Evolutionary conservation across 1,140 invertebrate species (phyloP), one percentile per base, ranked within the genome.

Genomic region (Microplitis mediator): DNA sequence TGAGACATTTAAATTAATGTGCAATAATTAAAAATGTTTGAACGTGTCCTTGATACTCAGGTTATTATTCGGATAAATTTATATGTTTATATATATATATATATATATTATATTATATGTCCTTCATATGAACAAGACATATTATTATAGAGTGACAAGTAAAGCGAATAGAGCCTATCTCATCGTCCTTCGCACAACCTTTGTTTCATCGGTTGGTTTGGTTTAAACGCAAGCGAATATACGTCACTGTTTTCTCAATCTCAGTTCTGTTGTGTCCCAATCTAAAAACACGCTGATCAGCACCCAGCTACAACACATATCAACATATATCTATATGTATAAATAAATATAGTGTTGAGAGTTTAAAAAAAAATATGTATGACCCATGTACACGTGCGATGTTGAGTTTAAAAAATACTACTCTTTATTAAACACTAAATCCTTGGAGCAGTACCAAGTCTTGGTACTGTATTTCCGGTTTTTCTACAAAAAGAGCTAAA

Each of bases 131-230:
- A 54, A n/a, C 52, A 16, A 54, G 6, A 54, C 11, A 14, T 6
- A 13, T 45, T 5, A 31, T 56, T 61, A 50, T 61, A 56, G 54
- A 50, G 52, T 65, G 16, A 62, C 11, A 23, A 61, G 11, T 54
- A 32, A 35, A 52, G 32, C 11, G 23, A 62, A 39, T 51, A 61
- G 16, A 31, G 60, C 39, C 69, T 71, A 71, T 65, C 63, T 65
- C 39, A 56, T 75, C 74, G 74, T 75, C 74, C 74, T 75, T 75
- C 71, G 67, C 69, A 50, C 74, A 75, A 75, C 74, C 74, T 75
- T 75, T 72, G 66, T 35, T 69, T 72, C 54, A 67, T 52, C 52
- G 54, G 45, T 52, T 60, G 66, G 69, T 56, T 56, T 5, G 69
- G 34, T 23, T 14, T 50, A 58, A 69, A 69, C 62, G 54, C 60